Percentiles rank a stretch among this genome's conserved stretches.
Evolutionary conservation across 2,797 vertebrate species (phyloP).

Genomic region (Helicolenus hilgendorfi): DNA sequence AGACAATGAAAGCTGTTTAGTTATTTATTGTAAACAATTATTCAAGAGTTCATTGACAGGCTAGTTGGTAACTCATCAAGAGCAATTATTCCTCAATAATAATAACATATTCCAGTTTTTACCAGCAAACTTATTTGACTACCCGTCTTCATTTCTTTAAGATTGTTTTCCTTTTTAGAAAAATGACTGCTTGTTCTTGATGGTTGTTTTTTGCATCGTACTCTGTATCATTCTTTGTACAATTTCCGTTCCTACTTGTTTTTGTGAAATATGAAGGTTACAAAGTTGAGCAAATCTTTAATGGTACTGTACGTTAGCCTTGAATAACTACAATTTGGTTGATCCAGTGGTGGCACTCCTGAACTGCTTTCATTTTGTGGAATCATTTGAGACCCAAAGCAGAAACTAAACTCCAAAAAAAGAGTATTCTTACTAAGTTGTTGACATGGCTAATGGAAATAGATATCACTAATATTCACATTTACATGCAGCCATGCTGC

Average conservation of each 20-base stretch:
- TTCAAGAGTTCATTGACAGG: background rate
- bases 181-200: background rate
- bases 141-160: background rate
- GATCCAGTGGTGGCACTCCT: background rate
- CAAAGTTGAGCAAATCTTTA: background rate
- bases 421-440: too few species aligned
- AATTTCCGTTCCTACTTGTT: background rate
- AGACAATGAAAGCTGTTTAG: background rate
- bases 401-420: conserved; percentile 1
- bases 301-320: background rate
- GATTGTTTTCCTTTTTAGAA: background rate
- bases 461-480: background rate
- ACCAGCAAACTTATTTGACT: too few species aligned
- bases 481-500: background rate
- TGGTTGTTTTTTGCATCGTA: conserved; percentile 1
- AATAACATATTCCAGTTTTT: background rate
- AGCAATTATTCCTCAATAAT: too few species aligned
- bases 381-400: conserved; percentile 11
- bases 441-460: background rate
- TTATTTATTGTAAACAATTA: background rate
- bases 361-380: background rate
- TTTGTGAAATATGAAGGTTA: conserved; percentile 1
- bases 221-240: background rate
- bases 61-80: background rate
- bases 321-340: background rate